phyloP scores from a whole-genome alignment of 2,797 vertebrate genomes.

The Rousettus madagascariensis region DNA sequence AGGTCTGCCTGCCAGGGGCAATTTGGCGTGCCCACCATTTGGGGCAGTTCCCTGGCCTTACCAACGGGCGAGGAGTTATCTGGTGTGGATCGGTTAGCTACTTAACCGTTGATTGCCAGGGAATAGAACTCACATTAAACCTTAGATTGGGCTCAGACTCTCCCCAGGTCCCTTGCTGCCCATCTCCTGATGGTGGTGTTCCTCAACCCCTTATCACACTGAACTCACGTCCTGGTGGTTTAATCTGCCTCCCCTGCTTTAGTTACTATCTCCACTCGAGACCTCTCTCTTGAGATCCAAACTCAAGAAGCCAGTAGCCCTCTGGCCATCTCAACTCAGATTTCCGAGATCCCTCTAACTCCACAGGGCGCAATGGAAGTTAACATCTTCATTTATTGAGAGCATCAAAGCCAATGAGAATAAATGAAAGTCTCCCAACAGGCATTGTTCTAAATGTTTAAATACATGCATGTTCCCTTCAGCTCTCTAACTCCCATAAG shows the following conservation, averaged over 20 bases:
- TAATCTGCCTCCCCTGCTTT: not conserved
- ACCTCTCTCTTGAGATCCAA: not conserved
- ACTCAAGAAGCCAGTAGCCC: not conserved
- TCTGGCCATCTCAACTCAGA: not conserved
- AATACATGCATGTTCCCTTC: not conserved
- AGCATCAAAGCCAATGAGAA: not conserved
- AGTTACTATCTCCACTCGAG: not conserved
- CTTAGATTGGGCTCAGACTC: not conserved
- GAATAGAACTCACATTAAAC: not conserved
- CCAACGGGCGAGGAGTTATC: not conserved
- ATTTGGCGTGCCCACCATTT: not conserved
- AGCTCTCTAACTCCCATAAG: not conserved
- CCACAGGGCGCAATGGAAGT: not conserved
- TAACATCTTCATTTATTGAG: not conserved
- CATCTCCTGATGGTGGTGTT: rapidly evolving
- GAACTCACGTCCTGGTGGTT: not conserved
- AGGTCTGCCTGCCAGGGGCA: not conserved
- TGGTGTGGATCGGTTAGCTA: not conserved
- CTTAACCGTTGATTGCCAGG: not conserved
- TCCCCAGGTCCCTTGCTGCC: not conserved
- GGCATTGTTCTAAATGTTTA: not conserved
- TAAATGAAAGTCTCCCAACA: not conserved
- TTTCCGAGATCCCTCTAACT: not conserved
- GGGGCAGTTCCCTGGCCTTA: not conserved
- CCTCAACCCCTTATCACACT: not conserved